Evolutionary conservation across 1,140 invertebrate species (phyloP).

Genomic region (Ceratosolen fusciceps): DNA sequence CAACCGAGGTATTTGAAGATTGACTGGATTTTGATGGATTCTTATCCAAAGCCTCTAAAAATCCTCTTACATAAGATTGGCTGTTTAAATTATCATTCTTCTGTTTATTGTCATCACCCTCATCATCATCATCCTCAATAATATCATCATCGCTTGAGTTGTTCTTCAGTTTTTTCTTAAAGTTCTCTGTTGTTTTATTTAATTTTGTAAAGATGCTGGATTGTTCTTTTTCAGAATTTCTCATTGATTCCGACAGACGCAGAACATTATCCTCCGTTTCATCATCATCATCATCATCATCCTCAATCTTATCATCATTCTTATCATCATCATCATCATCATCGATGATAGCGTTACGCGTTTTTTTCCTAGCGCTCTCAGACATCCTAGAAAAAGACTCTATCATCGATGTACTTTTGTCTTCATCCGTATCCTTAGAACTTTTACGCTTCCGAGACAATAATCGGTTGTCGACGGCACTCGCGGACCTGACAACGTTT

Average conservation of each 20-base stretch:
- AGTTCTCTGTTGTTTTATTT: too few species aligned
- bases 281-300: background rate
- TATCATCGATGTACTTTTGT: background rate
- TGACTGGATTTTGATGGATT: slow-evolving; percentile 46
- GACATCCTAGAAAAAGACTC: background rate
- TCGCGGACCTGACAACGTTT: slow-evolving; percentile 18
- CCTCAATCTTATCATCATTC: background rate
- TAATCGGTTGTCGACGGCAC: background rate
- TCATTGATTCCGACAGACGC: too few species aligned
- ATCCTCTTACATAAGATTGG: slow-evolving; percentile 15
- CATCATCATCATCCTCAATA: background rate
- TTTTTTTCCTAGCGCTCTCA: slow-evolving; percentile 13
- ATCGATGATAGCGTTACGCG: background rate
- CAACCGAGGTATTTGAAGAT: slow-evolving; percentile 4
- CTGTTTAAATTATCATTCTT: background rate
- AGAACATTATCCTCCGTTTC: background rate
- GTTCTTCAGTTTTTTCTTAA: too few species aligned
- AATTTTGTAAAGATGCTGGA: too few species aligned
- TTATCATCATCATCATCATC: background rate
- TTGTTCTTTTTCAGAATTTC: too few species aligned
- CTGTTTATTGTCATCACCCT: background rate
- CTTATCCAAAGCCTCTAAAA: slow-evolving; percentile 37
- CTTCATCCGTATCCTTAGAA: slow-evolving; percentile 23
- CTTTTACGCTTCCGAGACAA: slow-evolving; percentile 37
- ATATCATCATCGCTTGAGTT: background rate